Conservation (phyloP, 2,113 vertebrate species). For the Pungitius pungitius region DNA sequence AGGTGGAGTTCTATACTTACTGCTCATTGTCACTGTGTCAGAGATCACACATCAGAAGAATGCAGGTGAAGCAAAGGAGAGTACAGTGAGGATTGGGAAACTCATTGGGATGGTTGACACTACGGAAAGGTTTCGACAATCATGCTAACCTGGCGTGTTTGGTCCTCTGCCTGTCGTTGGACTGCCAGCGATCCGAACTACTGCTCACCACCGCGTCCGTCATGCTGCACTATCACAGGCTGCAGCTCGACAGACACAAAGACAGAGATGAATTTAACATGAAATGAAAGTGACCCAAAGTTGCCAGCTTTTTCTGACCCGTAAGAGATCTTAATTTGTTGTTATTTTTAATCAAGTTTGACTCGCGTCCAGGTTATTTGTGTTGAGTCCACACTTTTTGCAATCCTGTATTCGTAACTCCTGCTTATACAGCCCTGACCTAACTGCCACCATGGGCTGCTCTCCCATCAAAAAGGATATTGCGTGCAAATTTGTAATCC, state of each 20-base stretch:
- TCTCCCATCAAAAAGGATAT: constrained; percentile 35
- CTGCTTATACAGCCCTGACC: constrained; percentile 32
- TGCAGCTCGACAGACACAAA: constrained; percentile 28
- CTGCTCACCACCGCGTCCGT: constrained; percentile 88
- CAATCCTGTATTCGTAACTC: constrained; percentile 13
- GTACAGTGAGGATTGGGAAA: constrained; percentile 9
- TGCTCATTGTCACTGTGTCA: constrained; percentile 89
- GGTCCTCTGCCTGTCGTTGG: constrained; percentile 84
- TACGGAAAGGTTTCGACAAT: constrained; percentile 1
- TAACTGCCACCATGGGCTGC: constrained; percentile 14
- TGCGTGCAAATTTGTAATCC: constrained; percentile 25
- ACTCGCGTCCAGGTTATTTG: not conserved
- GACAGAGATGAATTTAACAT: not conserved
- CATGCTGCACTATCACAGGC: constrained; percentile 78
- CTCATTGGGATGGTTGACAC: not conserved
- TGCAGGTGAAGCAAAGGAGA: constrained; percentile 42
- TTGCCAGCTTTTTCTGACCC: not conserved
- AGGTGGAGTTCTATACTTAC: constrained; percentile 82
- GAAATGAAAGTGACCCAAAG: not conserved
- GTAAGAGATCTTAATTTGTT: not conserved
- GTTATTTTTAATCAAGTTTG: not conserved
- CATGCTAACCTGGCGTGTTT: constrained; percentile 84
- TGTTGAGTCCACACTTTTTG: constrained; percentile 14
- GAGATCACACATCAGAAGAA: constrained; percentile 35
- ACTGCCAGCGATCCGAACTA: constrained; percentile 87